Evolutionary conservation across 2,888 invertebrate species (phyloP).

Genomic region (Monopis laevigella): DNA sequence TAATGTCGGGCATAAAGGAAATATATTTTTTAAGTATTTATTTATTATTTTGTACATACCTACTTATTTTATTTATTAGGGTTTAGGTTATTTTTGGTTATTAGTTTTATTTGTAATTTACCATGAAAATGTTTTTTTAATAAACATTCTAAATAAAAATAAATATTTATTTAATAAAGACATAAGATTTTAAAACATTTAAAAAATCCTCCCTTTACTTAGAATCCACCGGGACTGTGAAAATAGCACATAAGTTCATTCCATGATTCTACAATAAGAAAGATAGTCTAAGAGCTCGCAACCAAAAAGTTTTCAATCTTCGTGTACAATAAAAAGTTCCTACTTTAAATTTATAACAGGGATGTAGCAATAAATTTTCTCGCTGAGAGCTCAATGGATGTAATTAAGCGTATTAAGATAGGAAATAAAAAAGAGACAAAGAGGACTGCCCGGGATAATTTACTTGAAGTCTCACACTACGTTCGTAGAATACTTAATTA

Average conservation of each 20-base stretch:
- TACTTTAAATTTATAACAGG: slow-evolving; percentile 6
- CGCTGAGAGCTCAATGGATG: slow-evolving; percentile 25
- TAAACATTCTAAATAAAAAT: too few species aligned
- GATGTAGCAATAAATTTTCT: slow-evolving; percentile 6
- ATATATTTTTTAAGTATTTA: too few species aligned
- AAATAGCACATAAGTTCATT: neutral
- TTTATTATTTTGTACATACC: too few species aligned
- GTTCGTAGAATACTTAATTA: slow-evolving; percentile 46
- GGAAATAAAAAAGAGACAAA: slow-evolving; percentile 8
- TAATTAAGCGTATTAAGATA: slow-evolving; percentile 32
- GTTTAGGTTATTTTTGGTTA: too few species aligned
- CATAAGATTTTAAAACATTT: too few species aligned
- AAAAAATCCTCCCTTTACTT: too few species aligned
- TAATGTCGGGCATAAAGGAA: too few species aligned
- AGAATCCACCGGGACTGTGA: neutral
- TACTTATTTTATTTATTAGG: too few species aligned
- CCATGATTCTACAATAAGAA: slow-evolving; percentile 4
- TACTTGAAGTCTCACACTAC: slow-evolving; percentile 34
- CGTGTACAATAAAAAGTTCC: neutral
- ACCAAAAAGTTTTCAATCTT: neutral
- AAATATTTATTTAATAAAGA: too few species aligned
- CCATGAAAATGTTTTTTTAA: too few species aligned
- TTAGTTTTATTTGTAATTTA: too few species aligned
- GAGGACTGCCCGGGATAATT: slow-evolving; percentile 32
- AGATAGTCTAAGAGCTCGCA: neutral